Conservation (phyloP, 2,888 invertebrate genomes). For the Hydrotaea cyrtoneurina region DNA sequence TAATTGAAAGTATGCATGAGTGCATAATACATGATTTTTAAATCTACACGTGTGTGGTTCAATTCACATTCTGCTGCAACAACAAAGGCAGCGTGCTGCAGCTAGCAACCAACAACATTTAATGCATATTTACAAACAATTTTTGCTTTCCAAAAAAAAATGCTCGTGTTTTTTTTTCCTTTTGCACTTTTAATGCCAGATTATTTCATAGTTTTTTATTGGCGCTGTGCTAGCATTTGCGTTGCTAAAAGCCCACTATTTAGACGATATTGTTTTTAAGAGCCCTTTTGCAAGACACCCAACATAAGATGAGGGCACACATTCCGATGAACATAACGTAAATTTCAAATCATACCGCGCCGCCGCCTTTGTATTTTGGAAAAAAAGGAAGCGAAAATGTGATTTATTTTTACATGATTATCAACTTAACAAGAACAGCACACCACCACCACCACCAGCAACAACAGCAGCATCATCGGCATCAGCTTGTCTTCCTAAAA, state of each 20-base stretch:
- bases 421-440: constrained; percentile 76
- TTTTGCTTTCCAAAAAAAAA: constrained; percentile 35
- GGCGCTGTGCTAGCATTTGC: background rate
- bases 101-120: constrained; percentile 4
- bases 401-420: constrained; percentile 80
- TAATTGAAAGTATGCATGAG: constrained; percentile 65
- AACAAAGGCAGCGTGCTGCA: too few species aligned
- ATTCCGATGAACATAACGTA: background rate
- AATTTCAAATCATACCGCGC: constrained; percentile 46
- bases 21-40: constrained; percentile 61
- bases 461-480: constrained; percentile 14
- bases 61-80: background rate
- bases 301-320: constrained; percentile 17
- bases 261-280: constrained; percentile 56
- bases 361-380: constrained; percentile 72
- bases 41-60: constrained; percentile 64
- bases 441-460: constrained; percentile 53
- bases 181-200: constrained; percentile 20
- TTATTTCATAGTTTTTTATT: constrained; percentile 22
- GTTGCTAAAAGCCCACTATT: constrained; percentile 41
- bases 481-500: constrained; percentile 16
- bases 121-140: constrained; percentile 50
- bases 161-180: constrained; percentile 36
- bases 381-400: constrained; percentile 77
- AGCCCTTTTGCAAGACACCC: constrained; percentile 45